Evolutionary conservation across 2,113 vertebrate species (phyloP), one percentile per base, ranked within the genome.

Genomic region (Neolamprologus sp.): DNA sequence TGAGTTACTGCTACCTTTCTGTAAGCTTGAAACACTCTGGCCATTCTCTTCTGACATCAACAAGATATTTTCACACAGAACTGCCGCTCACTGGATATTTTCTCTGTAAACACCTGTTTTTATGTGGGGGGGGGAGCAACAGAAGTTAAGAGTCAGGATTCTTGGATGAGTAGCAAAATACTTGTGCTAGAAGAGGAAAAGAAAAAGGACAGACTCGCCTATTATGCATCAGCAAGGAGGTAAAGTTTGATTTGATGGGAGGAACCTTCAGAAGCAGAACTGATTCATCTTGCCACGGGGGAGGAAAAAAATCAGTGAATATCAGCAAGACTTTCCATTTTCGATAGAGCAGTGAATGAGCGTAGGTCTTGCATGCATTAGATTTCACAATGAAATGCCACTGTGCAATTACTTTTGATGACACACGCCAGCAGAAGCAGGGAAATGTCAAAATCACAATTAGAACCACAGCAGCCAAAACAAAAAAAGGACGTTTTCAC

Each of bases 311-410:
- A 63, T 5, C 81, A 40, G 54, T 23, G 5, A 58, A 28, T 51
- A 58, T 37, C 42, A 73, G 13, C 7, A 21, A 37, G 31, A 37
- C 13, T 80, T 54, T 54, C 31, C 12, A 35, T 37, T 54, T 80
- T 21, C 2, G 3, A 26, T 37, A 17, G 2, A 80, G 21, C 51
- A 40, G n/a, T 83, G 80, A 85, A 51, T 85, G 83, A 35, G 31
- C 13, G 47, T 19, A 71, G 35, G 37, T 55, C 21, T 53, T 47
- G 21, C 31, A 84, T 37, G 33, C 37, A 16, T 82, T 55, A 13
- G 45, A 51, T 83, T 84, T 84, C 65, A 23, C 81, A 53, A 81
- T 84, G 37, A 92, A 92, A 86, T 82, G 86, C 58, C 65, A 86
- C 16, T 63, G 55, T 58, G 73, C 80, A 85, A 57, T 81, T 87